Conservation (phyloP, 2,888 invertebrate species). For the Macrophya alboannulata region DNA sequence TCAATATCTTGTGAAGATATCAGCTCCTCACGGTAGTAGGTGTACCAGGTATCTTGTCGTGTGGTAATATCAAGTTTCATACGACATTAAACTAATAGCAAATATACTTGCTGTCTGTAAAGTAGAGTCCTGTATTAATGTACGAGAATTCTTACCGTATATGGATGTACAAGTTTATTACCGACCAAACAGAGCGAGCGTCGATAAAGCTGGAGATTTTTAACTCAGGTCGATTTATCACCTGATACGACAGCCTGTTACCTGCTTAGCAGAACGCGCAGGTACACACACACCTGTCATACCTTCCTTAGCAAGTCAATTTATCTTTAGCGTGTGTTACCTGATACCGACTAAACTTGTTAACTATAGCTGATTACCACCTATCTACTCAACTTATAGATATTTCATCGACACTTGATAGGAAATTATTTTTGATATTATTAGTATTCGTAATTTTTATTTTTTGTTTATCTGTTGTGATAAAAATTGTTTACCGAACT, state of each 20-base stretch:
- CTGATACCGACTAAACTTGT: constrained; percentile 1
- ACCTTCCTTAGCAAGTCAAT: constrained; percentile 3
- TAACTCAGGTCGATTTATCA: constrained; percentile 20
- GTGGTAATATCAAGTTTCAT: constrained; percentile 23
- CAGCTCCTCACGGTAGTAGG: neutral
- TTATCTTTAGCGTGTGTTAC: neutral
- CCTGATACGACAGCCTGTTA: constrained; percentile 7
- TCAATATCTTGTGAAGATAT: constrained; percentile 6
- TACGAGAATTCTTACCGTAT: constrained; percentile 45
- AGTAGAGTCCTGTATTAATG: constrained; percentile 29
- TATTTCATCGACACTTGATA: neutral
- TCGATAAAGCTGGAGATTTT: constrained; percentile 25
- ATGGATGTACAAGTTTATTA: constrained; percentile 50
- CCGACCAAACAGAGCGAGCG: constrained; percentile 37
- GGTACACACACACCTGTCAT: constrained; percentile 21
- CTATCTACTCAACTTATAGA: neutral
- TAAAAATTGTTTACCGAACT: neutral
- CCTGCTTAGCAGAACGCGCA: constrained; percentile 29
- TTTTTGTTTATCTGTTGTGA: neutral
- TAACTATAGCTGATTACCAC: neutral
- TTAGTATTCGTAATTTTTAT: neutral
- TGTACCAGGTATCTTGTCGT: neutral
- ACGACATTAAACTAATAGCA: neutral
- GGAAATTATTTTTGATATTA: neutral
- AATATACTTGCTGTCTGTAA: constrained; percentile 8